Percentiles rank a stretch among this genome's conserved stretches.
Evolutionary conservation across 2,113 vertebrate genomes (phyloP).

Genomic region (rabbit (Oryctolagus cuniculus)): mOryCun1.1 NC_091440.1:53083501-53084000

Average conservation of each 20-base stretch:
- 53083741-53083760: neutral
- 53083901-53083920: neutral
- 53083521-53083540: conserved; percentile 68
- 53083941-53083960: neutral
- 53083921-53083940: neutral
- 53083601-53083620: conserved; percentile 60
- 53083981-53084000: neutral
- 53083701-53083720: conserved; percentile 30
- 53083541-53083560: conserved; percentile 60
- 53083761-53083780: neutral
- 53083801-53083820: conserved; percentile 6
- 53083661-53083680: conserved; percentile 34
- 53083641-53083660: conserved; percentile 50
- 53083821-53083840: neutral
- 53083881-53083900: neutral
- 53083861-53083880: neutral
- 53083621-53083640: conserved; percentile 66
- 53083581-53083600: conserved; percentile 27
- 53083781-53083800: conserved; percentile 21
- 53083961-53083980: neutral
- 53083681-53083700: neutral
- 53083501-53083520: conserved; percentile 50
- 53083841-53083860: neutral
- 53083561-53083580: conserved; percentile 53
- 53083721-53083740: conserved; percentile 22